A percentile compares a stretch with the other conserved stretches of the same genome.
phyloP scores from a whole-genome alignment of 2,888 invertebrate genomes.

The Ectropis crepuscularia region DNA sequence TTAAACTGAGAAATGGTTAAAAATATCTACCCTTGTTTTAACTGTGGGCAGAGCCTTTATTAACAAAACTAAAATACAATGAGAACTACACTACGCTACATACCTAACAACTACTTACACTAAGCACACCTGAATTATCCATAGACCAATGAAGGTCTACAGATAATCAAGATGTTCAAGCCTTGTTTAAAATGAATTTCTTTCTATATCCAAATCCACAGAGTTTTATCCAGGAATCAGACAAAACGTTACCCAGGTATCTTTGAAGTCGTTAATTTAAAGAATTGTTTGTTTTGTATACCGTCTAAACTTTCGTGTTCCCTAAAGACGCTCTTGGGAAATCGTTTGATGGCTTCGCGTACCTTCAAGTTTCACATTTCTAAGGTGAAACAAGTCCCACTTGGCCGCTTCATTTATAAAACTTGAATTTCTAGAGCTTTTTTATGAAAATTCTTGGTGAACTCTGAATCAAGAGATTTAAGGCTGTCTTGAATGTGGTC shows the following conservation, averaged over 20 bases:
- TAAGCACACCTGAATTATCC: no score
- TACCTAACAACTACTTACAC: no score
- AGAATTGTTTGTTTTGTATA: slow-evolving; percentile 25
- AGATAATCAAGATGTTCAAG: no score
- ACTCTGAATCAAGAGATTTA: slow-evolving; percentile 9
- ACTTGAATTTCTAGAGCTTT: slow-evolving; percentile 17
- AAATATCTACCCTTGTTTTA: no score
- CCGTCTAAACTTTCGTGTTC: slow-evolving; percentile 19
- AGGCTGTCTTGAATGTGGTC: slow-evolving; percentile 1
- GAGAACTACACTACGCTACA: no score
- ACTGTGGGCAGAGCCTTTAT: no score
- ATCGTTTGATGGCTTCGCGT: slow-evolving; percentile 37
- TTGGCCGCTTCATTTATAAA: slow-evolving; percentile 22
- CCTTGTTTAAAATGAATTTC: no score
- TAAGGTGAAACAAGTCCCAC: slow-evolving; percentile 24
- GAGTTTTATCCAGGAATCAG: not conserved
- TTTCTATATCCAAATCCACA: not conserved
- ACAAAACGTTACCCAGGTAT: slow-evolving; percentile 5
- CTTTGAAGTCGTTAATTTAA: slow-evolving; percentile 13
- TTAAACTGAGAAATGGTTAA: no score
- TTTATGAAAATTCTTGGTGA: slow-evolving; percentile 23
- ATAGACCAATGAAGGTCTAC: no score
- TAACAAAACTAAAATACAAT: no score
- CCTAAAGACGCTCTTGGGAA: slow-evolving; percentile 39
- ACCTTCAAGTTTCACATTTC: slow-evolving; percentile 23